These are phyloP conservation scores for Tetramorium alpestre DNA, from an alignment of 1,140 invertebrate genomes.

Conservation along the genomic window DNA sequence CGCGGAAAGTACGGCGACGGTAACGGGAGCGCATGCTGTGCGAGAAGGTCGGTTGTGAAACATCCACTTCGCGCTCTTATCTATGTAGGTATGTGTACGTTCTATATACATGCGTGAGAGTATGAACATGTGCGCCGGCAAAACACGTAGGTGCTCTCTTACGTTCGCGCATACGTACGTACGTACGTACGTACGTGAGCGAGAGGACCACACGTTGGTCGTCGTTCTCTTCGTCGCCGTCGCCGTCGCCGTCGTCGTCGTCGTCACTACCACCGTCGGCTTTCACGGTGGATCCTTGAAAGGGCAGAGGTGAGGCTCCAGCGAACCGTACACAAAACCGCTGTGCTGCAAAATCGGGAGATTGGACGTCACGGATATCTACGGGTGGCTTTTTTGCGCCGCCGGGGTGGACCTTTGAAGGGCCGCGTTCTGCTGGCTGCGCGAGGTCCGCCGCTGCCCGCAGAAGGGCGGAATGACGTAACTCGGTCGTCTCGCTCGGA, in stretches of 20 bases:
- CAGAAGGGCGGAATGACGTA: slow-evolving; percentile 20
- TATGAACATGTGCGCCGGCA: background rate
- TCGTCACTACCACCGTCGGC: background rate
- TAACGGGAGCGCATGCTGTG: slow-evolving; percentile 50
- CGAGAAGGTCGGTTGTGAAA: slow-evolving; percentile 32
- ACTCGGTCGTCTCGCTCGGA: slow-evolving; percentile 23
- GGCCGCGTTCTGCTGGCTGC: slow-evolving; percentile 31
- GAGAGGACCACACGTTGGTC: background rate
- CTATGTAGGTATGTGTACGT: background rate
- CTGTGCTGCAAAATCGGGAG: slow-evolving; percentile 66
- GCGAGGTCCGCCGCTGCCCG: background rate
- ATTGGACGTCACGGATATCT: slow-evolving; percentile 59
- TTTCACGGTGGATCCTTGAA: slow-evolving; percentile 62
- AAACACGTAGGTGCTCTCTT: slow-evolving; percentile 27
- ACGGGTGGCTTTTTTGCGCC: slow-evolving; percentile 34
- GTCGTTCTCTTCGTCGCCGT: background rate
- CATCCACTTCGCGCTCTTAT: background rate
- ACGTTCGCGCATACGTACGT: background rate
- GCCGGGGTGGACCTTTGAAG: slow-evolving; percentile 35
- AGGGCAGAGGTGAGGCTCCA: slow-evolving; percentile 71
- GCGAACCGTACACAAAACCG: slow-evolving; percentile 63
- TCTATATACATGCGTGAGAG: background rate
- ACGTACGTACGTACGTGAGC: background rate
- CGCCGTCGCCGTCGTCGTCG: background rate
- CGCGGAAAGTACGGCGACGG: slow-evolving; percentile 42